Evolutionary conservation across 2,113 vertebrate species (phyloP).

Genomic region (Sardina pilchardus): DNA sequence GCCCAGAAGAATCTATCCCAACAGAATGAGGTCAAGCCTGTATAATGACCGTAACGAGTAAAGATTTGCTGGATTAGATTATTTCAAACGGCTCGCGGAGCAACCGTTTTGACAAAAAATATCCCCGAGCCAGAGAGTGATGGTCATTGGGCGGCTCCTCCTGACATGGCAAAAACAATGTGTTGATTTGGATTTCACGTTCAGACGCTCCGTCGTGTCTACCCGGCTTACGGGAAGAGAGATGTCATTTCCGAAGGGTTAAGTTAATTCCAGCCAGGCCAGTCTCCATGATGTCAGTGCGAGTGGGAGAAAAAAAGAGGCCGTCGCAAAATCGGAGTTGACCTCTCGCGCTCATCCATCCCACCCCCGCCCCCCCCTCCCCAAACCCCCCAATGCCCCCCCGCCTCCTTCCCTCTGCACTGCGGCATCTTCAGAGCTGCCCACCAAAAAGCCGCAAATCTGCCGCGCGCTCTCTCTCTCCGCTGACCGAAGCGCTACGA

Average conservation of each 20-base stretch:
- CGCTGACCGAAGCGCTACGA: slow-evolving; percentile 60
- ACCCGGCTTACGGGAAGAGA: slow-evolving; percentile 59
- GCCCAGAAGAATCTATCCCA: slow-evolving; percentile 28
- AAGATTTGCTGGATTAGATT: slow-evolving; percentile 69
- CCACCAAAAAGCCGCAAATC: slow-evolving; percentile 62
- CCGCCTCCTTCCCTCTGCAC: slow-evolving; percentile 35
- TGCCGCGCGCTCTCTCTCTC: slow-evolving; percentile 57
- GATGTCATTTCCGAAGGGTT: slow-evolving; percentile 66
- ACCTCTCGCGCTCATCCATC: slow-evolving; percentile 57
- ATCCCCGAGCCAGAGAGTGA: slow-evolving; percentile 71
- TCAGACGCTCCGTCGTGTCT: slow-evolving; percentile 63
- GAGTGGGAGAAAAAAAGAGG: slow-evolving; percentile 22
- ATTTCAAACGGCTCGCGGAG: slow-evolving; percentile 64
- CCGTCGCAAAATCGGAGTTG: slow-evolving; percentile 60
- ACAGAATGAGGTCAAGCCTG: slow-evolving; percentile 77
- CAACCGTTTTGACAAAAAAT: slow-evolving; percentile 71
- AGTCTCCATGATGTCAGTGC: slow-evolving; percentile 61
- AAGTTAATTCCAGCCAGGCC: slow-evolving; percentile 68
- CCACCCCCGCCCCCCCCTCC: not conserved
- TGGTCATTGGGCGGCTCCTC: slow-evolving; percentile 68
- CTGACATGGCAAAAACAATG: slow-evolving; percentile 72
- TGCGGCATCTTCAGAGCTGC: slow-evolving; percentile 58
- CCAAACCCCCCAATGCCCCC: not conserved
- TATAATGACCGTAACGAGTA: slow-evolving; percentile 72
- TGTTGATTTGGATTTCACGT: slow-evolving; percentile 74